phyloP scores from a whole-genome alignment of 2,113 vertebrate genomes.

The Melanotaenia duboulayi region DNA sequence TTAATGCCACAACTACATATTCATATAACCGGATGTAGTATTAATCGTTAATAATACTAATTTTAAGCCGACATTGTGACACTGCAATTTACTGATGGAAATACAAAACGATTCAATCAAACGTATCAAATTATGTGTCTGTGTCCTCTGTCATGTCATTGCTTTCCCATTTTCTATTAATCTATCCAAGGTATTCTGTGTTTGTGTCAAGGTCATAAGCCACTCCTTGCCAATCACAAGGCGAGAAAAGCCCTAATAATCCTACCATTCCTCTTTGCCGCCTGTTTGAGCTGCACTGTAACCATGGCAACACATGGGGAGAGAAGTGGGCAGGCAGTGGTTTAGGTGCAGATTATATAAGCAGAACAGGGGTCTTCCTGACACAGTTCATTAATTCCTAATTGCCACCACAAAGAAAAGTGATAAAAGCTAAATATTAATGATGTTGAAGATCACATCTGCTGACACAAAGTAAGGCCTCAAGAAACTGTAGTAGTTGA shows the following conservation, averaged over 20 bases:
- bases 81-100: neutral
- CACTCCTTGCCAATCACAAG: slow-evolving; percentile 59
- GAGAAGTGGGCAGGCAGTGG: slow-evolving; percentile 41
- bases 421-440: neutral
- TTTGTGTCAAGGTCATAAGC: slow-evolving; percentile 69
- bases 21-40: neutral
- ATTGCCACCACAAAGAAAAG: slow-evolving; percentile 1
- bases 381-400: slow-evolving; percentile 14
- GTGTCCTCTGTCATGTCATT: neutral
- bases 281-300: slow-evolving; percentile 58
- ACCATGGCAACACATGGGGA: slow-evolving; percentile 72
- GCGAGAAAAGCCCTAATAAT: slow-evolving; percentile 61
- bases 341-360: slow-evolving; percentile 50
- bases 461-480: neutral
- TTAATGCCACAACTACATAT: slow-evolving; percentile 3
- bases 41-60: too few relatives aligned
- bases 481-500: neutral
- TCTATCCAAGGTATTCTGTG: slow-evolving; percentile 26
- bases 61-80: too few relatives aligned
- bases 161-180: neutral
- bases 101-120: neutral
- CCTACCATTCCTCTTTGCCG: slow-evolving; percentile 59
- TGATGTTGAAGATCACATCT: neutral
- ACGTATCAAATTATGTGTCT: neutral
- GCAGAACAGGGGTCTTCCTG: neutral